Base-by-base conservation (phyloP, 2,888 invertebrate species). In the Ametastegia equiseti region DNA sequence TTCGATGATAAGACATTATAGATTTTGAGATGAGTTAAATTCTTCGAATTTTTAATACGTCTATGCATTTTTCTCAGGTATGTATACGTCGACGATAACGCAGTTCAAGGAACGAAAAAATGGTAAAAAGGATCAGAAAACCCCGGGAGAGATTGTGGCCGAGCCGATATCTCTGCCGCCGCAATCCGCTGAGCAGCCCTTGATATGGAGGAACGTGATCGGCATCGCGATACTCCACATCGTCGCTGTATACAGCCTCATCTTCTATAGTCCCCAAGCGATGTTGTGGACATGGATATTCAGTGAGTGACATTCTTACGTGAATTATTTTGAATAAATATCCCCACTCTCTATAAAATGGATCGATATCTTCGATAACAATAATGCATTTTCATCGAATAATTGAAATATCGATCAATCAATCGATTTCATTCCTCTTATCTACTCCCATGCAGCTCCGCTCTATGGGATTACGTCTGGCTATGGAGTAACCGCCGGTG, bases 401-500 rank as follows among this genome's bases (percentile, higher is more conserved):
- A n/a, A n/a, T n/a, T n/a, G n/a, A n/a, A n/a, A n/a, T n/a, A n/a
- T n/a, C n/a, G n/a, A n/a, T n/a, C n/a, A n/a, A n/a, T n/a, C n/a
- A n/a, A n/a, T n/a, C n/a, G n/a, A n/a, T n/a, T n/a, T n/a, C n/a
- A n/a, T n/a, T n/a, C n/a, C n/a, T n/a, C n/a, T n/a, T n/a, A n/a
- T n/a, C n/a, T n/a, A n/a, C n/a, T n/a, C n/a, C n/a, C n/a, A n/a
- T n/a, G n/a, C 45, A 91, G 90, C 54, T 84, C 47, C 84, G 4
- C 7, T 81, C 15, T 88, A 87, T 81, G 89, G 88, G 39, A 4
- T 84, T 27, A 79, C 79, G 2, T 81, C 87, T 2, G 91, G 90
- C 30, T 89, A 98, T 83, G 98, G 98, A 9, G 95, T 97, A 60
- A 98, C 98, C 0, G 97, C 97, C 0, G 99, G 99, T 0, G 96